phyloP scores from a whole-genome alignment of 2,797 vertebrate genomes.

The Catharus ustulatus region DNA sequence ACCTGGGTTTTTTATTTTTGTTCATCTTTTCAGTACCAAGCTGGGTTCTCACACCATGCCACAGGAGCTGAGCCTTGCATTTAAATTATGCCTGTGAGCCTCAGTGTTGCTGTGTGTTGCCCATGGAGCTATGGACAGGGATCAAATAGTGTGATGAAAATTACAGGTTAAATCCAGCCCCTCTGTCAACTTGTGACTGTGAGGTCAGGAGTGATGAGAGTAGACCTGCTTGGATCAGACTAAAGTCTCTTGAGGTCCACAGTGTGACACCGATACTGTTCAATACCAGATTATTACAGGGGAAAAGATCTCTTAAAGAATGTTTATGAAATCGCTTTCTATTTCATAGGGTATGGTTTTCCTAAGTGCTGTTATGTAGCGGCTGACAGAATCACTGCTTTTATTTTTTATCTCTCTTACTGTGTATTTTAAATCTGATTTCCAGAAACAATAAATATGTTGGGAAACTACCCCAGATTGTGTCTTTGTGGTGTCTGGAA shows the following conservation, averaged over 20 bases:
- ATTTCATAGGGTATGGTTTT: background rate
- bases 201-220: background rate
- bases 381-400: background rate
- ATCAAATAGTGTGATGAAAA: background rate
- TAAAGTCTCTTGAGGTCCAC: background rate
- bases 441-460: constrained; percentile 4
- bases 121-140: background rate
- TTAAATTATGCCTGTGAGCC: background rate
- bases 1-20: accelerated
- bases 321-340: background rate
- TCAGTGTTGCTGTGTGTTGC: accelerated
- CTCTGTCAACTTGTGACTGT: background rate
- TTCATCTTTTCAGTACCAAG: background rate
- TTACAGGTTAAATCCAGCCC: background rate
- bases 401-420: background rate
- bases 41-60: accelerated
- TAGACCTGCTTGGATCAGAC: background rate
- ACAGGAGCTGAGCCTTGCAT: background rate
- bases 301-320: background rate
- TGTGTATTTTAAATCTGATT: background rate
- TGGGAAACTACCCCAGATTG: background rate
- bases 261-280: background rate
- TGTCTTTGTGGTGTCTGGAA: constrained; percentile 8
- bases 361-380: background rate
- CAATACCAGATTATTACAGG: background rate